Evolutionary conservation across 1,140 invertebrate genomes (phyloP), one percentile per base, ranked within the genome.

Genomic region (Bombus confusus): DNA sequence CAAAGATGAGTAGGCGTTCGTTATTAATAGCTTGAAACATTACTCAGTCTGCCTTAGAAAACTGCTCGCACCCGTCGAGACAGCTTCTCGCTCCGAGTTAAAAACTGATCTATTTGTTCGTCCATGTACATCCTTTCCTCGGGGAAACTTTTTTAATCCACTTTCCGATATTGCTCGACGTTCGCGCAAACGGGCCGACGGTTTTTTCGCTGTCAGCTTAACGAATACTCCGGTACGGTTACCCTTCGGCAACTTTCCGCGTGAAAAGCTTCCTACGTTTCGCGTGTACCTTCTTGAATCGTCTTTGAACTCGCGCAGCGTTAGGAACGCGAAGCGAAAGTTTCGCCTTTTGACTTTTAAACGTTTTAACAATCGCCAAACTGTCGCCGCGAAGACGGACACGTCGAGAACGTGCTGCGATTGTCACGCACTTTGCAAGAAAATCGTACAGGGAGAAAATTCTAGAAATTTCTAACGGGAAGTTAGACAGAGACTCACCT

Each of bases 401-500:
- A n/a, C 6, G 12, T 37, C 9, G 69, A 76, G n/a, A 2, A 34
- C 3, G 18, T 37, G 12, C 3, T 9, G 69, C 34, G 39, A 72
- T 64, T n/a, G 13, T 31, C 62, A 6, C 0, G 5, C 13, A n/a
- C 13, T n/a, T 62, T 62, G 59, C n/a, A 31, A 66, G 64, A 66
- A 66, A 31, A 66, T 66, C 6, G 64, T 34, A 31, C 1, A 15
- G 62, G 8, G 13, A 6, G 66, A 34, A 37, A 52, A 52, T 52
- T 22, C 22, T 8, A 9, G n/a, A 31, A n/a, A 15, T 13, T 13
- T 52, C 18, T 34, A 68, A 34, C 3, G 12, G 34, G 25, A 28
- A 39, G 12, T 69, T 6, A 31, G 5, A 72, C 25, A 18, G 25
- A 4, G 13, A 86, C 91, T 92, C 64, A 95, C 95, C 94, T 92